These are phyloP conservation scores for Aegithalos caudatus DNA, from an alignment of 2,113 vertebrate genomes.

Conservation along the genomic window DNA sequence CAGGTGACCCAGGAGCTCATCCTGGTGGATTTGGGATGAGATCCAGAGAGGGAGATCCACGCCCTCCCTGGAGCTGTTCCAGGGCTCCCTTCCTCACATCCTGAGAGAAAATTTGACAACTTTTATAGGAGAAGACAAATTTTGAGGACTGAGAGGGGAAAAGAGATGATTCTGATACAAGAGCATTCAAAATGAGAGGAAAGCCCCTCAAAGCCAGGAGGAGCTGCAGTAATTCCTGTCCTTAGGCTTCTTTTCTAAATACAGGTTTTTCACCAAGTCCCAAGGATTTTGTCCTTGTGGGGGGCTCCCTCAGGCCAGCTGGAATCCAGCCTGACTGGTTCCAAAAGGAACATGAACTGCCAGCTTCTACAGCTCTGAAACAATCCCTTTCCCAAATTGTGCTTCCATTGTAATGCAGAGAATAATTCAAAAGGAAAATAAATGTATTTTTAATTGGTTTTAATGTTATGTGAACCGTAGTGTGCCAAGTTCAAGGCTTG, in stretches of 20 bases:
- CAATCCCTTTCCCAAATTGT: background rate
- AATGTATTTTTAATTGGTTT: background rate
- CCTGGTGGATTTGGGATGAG: background rate
- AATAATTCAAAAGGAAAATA: background rate
- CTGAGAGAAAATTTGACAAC: background rate
- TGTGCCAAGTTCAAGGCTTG: background rate
- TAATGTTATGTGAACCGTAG: fast-evolving
- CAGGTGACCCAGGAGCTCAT: background rate
- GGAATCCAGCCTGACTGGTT: constrained; percentile 32
- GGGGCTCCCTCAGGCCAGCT: background rate
- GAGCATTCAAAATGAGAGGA: background rate
- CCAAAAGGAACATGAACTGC: background rate
- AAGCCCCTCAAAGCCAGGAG: background rate
- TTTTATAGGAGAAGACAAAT: background rate
- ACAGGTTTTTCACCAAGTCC: background rate
- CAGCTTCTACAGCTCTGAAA: background rate
- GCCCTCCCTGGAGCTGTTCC: background rate
- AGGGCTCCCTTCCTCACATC: background rate
- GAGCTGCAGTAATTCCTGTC: background rate
- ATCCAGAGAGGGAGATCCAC: background rate
- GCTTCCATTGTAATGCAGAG: background rate
- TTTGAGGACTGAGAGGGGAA: fast-evolving
- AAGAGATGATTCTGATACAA: background rate
- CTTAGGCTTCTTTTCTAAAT: background rate
- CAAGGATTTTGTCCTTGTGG: background rate